These are phyloP conservation scores for Zonitis immaculata DNA, from an alignment of 2,888 invertebrate species.

Conservation along the genomic window DNA sequence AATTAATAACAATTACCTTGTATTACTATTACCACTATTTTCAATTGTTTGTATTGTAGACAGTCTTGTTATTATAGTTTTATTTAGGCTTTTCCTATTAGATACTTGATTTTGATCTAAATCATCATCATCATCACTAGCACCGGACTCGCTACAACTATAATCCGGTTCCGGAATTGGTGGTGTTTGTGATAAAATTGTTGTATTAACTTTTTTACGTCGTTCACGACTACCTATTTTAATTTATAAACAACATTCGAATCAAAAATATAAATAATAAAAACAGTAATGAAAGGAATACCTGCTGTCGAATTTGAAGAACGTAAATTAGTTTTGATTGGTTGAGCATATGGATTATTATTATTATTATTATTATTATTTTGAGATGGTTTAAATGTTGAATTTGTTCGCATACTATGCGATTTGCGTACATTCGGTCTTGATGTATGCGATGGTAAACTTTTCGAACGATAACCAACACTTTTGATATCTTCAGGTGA, in stretches of 20 bases:
- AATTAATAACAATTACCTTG: slow-evolving; percentile 52
- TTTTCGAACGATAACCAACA: slow-evolving; percentile 61
- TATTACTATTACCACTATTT: slow-evolving; percentile 72
- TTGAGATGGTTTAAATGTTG: slow-evolving; percentile 46
- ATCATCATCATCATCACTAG: slow-evolving; percentile 50
- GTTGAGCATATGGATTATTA: slow-evolving; percentile 59
- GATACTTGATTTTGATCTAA: too few species aligned
- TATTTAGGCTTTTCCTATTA: slow-evolving; percentile 55
- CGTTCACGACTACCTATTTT: slow-evolving; percentile 45
- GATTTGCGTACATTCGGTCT: slow-evolving; percentile 59
- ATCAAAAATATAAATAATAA: too few species aligned
- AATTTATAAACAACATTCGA: too few species aligned
- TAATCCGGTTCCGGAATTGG: slow-evolving; percentile 92
- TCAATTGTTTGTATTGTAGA: slow-evolving; percentile 51
- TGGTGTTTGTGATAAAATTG: slow-evolving; percentile 42
- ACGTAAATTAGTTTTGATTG: slow-evolving; percentile 50
- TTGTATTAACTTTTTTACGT: slow-evolving; percentile 44
- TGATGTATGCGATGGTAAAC: slow-evolving; percentile 53
- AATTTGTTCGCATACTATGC: slow-evolving; percentile 55
- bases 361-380: slow-evolving; percentile 26
- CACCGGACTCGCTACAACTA: slow-evolving; percentile 82
- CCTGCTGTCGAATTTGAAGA: slow-evolving; percentile 46
- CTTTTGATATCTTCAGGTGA: slow-evolving; percentile 80
- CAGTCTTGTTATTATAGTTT: slow-evolving; percentile 49
- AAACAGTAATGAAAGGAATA: too few species aligned